These are phyloP conservation scores for Nycticebus coucang DNA, from an alignment of 2,113 vertebrate species.

Conservation along the genomic window DNA sequence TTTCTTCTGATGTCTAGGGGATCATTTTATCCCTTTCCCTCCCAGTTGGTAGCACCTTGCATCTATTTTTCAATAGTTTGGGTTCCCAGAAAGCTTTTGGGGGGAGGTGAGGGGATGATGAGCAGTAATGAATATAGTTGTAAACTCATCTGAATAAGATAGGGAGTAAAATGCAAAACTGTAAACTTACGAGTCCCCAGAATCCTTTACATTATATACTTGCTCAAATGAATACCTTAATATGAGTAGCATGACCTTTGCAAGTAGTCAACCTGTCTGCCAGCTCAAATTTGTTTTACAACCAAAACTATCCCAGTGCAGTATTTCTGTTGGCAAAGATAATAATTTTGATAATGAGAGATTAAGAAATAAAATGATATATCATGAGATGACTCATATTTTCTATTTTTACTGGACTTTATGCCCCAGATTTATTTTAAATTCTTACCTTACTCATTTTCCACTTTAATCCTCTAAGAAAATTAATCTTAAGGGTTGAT, in stretches of 20 bases:
- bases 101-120: too few relatives aligned
- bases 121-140: not conserved
- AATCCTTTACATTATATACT: not conserved
- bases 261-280: not conserved
- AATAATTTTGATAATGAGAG: constrained; percentile 2
- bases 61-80: not conserved
- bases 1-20: not conserved
- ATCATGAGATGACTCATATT: not conserved
- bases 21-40: constrained; percentile 2
- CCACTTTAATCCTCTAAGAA: constrained; percentile 17
- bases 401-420: constrained; percentile 27
- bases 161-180: constrained; percentile 16
- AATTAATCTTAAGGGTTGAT: not conserved
- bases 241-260: not conserved
- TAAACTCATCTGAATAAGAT: not conserved
- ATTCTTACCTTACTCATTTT: constrained; percentile 13
- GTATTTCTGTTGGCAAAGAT: not conserved
- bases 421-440: not conserved
- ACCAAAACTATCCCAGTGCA: not conserved
- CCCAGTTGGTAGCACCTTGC: not conserved
- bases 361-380: constrained; percentile 20
- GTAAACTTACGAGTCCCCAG: not conserved
- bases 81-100: not conserved
- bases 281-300: constrained; percentile 20
- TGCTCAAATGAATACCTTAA: not conserved